These are phyloP conservation scores for Lemur catta DNA, from an alignment of 2,797 vertebrate species.

Conservation along the genomic window DNA sequence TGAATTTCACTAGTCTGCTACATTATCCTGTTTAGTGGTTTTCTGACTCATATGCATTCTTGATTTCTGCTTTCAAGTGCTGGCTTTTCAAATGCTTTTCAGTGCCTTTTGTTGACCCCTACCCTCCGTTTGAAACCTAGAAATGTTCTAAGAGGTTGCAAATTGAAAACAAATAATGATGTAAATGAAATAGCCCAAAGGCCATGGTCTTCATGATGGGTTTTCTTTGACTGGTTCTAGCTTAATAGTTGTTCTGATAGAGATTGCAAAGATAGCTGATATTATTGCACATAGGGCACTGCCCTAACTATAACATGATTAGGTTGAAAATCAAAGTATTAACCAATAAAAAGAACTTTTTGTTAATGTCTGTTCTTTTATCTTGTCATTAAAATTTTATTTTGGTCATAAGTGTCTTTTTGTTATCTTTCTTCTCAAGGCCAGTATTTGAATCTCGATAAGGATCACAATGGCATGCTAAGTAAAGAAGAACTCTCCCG, in stretches of 20 bases:
- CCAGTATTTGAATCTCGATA: slow-evolving; percentile 98
- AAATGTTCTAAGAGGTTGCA: slow-evolving; percentile 7
- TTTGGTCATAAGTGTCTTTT: slow-evolving; percentile 4
- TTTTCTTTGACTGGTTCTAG: neutral
- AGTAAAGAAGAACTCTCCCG: slow-evolving; percentile 99
- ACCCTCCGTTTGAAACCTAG: neutral
- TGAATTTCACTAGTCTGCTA: neutral
- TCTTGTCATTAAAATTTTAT: neutral
- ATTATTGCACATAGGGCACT: neutral
- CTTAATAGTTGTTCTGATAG: neutral
- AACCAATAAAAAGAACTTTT: slow-evolving; percentile 33
- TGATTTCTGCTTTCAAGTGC: slow-evolving; percentile 29
- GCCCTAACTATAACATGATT: neutral
- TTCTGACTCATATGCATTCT: slow-evolving; percentile 3
- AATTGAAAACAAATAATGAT: neutral
- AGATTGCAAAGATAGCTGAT: neutral
- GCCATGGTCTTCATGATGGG: neutral
- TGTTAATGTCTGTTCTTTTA: slow-evolving; percentile 8
- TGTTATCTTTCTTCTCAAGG: slow-evolving; percentile 82
- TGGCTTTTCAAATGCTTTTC: neutral
- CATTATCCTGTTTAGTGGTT: neutral
- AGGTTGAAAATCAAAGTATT: slow-evolving; percentile 35
- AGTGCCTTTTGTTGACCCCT: neutral
- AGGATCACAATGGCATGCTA: slow-evolving; percentile 99
- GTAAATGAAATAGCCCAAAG: neutral